Percentiles rank a stretch among this genome's conserved stretches.
phyloP scores from a whole-genome alignment of 1,140 invertebrate genomes.

The Diabrotica undecimpunctata region DNA sequence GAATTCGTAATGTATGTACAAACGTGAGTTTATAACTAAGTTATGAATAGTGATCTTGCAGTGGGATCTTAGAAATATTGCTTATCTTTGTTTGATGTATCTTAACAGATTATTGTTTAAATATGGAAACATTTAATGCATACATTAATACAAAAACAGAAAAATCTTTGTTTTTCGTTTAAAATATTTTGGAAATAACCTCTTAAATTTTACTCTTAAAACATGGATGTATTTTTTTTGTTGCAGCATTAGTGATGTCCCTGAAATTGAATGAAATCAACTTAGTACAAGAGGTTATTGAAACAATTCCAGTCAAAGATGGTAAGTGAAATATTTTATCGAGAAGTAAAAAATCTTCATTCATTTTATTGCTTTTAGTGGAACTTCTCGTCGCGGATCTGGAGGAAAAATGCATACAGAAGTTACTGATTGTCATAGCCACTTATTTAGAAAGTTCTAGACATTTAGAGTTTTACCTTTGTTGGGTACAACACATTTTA shows the following conservation, averaged over 20 bases:
- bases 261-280: constrained; percentile 81
- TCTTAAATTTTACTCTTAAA: too few relatives aligned
- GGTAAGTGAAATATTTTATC: constrained; percentile 56
- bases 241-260: constrained; percentile 75
- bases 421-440: constrained; percentile 67
- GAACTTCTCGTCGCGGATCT: constrained; percentile 67
- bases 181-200: too few relatives aligned
- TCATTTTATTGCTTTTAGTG: constrained; percentile 58
- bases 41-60: too few relatives aligned
- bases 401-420: constrained; percentile 71
- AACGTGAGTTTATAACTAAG: too few relatives aligned
- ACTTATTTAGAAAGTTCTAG: constrained; percentile 68
- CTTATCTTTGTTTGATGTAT: too few relatives aligned
- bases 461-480: constrained; percentile 85
- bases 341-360: neutral
- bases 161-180: too few relatives aligned
- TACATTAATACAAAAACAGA: too few relatives aligned
- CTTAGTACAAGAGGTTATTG: constrained; percentile 79
- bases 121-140: too few relatives aligned
- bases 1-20: too few relatives aligned
- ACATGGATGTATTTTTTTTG: too few relatives aligned
- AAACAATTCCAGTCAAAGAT: constrained; percentile 70
- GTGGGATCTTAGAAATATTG: too few relatives aligned
- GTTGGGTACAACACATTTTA: constrained; percentile 63
- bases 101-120: too few relatives aligned